Conservation (phyloP, 2,888 invertebrate species). For the Choreutis nemorana region DNA sequence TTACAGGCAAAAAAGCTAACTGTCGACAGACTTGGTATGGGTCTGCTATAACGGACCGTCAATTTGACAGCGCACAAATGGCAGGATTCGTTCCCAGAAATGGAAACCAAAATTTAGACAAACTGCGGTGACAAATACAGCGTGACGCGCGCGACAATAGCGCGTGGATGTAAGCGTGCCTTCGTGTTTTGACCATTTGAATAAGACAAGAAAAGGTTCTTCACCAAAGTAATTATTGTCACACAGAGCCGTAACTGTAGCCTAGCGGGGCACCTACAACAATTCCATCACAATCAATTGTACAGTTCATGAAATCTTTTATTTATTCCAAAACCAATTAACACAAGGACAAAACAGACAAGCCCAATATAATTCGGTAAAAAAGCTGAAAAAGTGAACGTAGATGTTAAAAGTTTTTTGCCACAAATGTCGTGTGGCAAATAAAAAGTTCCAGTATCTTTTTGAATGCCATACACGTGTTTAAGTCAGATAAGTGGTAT, state of each 20-base stretch:
- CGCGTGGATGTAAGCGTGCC: constrained; percentile 51
- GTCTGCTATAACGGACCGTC: constrained; percentile 52
- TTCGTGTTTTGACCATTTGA: constrained; percentile 51
- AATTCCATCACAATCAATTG: constrained; percentile 34
- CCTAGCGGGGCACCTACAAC: constrained; percentile 38
- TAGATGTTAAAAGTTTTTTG: too few relatives aligned
- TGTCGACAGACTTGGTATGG: constrained; percentile 31
- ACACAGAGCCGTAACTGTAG: constrained; percentile 46
- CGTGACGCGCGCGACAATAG: constrained; percentile 32
- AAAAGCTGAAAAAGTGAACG: too few relatives aligned
- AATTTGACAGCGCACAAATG: constrained; percentile 38
- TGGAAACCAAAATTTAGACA: constrained; percentile 62
- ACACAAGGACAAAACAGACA: too few relatives aligned
- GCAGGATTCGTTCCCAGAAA: constrained; percentile 41
- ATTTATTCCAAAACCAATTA: not conserved
- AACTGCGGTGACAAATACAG: constrained; percentile 49
- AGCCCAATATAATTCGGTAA: too few relatives aligned
- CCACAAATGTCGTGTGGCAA: too few relatives aligned
- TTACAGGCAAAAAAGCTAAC: constrained; percentile 38
- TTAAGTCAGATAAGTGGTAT: too few relatives aligned
- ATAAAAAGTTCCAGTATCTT: too few relatives aligned
- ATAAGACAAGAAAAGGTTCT: constrained; percentile 41
- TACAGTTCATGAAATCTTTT: constrained; percentile 11
- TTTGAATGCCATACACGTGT: too few relatives aligned
- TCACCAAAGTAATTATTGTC: constrained; percentile 57